These are phyloP conservation scores for Platycnemis pennipes DNA, from an alignment of 2,888 invertebrate species.

Conservation along the genomic window DNA sequence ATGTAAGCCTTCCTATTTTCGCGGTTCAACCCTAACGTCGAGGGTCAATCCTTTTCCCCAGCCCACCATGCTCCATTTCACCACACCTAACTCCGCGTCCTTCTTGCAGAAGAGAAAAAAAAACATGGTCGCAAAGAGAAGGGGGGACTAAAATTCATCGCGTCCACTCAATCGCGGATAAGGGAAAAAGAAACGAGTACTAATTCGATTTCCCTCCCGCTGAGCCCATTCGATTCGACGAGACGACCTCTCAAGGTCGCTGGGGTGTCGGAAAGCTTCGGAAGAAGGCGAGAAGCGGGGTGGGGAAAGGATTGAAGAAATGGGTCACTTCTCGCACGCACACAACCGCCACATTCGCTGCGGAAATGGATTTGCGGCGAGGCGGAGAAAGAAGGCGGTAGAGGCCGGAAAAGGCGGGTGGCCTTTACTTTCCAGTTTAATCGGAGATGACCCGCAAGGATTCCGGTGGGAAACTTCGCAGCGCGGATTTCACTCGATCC, in stretches of 20 bases:
- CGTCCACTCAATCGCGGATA: background rate
- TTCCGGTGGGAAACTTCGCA: background rate
- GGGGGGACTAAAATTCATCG: background rate
- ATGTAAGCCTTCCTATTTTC: background rate
- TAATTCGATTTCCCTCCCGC: conserved; percentile 39
- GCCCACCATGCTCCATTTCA: background rate
- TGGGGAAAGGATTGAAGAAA: background rate
- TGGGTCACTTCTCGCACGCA: background rate
- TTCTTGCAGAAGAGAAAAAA: background rate
- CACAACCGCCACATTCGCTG: background rate
- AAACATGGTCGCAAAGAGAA: too few relatives aligned
- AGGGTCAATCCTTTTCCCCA: background rate
- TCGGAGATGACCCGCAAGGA: background rate
- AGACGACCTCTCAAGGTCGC: background rate
- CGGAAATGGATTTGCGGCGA: conserved; percentile 49
- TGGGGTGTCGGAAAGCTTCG: background rate
- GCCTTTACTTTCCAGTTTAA: background rate
- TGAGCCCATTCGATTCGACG: background rate
- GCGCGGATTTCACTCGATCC: background rate
- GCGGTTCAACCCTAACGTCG: background rate
- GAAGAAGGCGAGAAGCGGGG: background rate
- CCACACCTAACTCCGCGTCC: background rate
- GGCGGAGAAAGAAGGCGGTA: background rate
- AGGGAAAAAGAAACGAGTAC: background rate
- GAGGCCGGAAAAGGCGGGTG: background rate